Conservation (phyloP, 1,140 invertebrate species). For the Hermetia illucens region DNA sequence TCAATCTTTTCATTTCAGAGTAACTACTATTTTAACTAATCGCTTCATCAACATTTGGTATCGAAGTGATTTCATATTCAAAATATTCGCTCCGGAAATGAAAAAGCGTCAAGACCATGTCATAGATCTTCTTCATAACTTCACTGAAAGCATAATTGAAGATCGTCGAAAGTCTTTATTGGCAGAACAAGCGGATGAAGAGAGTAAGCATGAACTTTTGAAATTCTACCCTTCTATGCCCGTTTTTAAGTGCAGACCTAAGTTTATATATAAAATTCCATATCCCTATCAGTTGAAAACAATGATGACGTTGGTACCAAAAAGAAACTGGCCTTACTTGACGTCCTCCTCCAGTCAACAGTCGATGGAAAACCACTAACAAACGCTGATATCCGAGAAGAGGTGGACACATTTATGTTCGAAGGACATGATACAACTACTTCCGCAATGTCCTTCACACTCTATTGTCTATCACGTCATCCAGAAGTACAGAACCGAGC, state of each 20-base stretch:
- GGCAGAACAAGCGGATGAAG: not conserved
- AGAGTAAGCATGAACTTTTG: not conserved
- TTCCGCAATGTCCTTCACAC: conserved; percentile 36
- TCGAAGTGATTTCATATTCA: conserved; percentile 15
- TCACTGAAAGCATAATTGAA: conserved; percentile 21
- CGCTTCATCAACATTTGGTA: conserved; percentile 22
- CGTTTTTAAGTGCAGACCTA: too few relatives aligned
- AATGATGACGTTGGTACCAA: conserved; percentile 12
- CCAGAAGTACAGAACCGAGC: conserved; percentile 41
- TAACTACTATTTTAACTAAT: conserved; percentile 14
- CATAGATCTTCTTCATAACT: conserved; percentile 19
- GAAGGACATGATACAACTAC: conserved; percentile 54
- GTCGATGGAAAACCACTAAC: conserved; percentile 33
- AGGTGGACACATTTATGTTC: conserved; percentile 68
- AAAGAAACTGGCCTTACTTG: conserved; percentile 40
- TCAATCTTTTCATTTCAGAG: conserved; percentile 10
- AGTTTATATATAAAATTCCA: not conserved
- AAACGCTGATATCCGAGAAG: conserved; percentile 48
- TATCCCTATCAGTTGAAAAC: not conserved
- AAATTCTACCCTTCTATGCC: not conserved
- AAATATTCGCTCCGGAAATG: conserved; percentile 13
- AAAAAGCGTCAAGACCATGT: conserved; percentile 17
- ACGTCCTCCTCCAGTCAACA: conserved; percentile 45
- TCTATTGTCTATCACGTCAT: conserved; percentile 38
- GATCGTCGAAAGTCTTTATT: conserved; percentile 8